A percentile compares a stretch with the other conserved stretches of the same genome.
Evolutionary conservation across 2,888 invertebrate genomes (phyloP).

Genomic region (Hesperia comma): DNA sequence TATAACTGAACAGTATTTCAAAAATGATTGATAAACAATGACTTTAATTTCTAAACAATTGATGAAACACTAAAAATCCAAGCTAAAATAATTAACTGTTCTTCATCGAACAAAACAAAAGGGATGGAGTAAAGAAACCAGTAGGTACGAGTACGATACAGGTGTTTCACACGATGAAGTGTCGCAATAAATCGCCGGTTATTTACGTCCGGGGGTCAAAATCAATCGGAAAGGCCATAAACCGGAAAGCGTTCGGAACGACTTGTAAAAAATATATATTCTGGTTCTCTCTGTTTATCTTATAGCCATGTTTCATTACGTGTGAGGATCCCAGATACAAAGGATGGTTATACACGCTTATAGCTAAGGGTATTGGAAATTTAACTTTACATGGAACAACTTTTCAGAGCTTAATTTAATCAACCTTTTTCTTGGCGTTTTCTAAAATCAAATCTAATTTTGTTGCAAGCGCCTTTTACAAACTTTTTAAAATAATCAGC

Average conservation of each 20-base stretch:
- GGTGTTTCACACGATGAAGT: conserved; percentile 41
- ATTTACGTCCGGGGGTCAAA: conserved; percentile 43
- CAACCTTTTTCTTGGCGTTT: conserved; percentile 4
- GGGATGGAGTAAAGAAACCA: conserved; percentile 20
- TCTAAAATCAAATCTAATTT: not conserved
- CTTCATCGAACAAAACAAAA: conserved; percentile 15
- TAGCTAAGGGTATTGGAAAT: conserved; percentile 19
- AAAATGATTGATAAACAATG: too few species aligned
- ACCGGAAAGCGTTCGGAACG: conserved; percentile 37
- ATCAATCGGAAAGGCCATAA: conserved; percentile 46
- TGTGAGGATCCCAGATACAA: conserved; percentile 29
- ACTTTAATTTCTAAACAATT: too few species aligned
- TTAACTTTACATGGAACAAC: conserved; percentile 8
- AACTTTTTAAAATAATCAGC: too few species aligned
- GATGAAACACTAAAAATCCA: not conserved
- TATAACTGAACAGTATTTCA: too few species aligned
- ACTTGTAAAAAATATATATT: conserved; percentile 41
- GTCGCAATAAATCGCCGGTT: conserved; percentile 45
- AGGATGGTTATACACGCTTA: conserved; percentile 17
- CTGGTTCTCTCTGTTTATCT: conserved; percentile 40
- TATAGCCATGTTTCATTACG: conserved; percentile 41
- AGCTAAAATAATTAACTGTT: conserved; percentile 14
- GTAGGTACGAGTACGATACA: conserved; percentile 23
- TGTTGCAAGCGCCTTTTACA: not conserved
- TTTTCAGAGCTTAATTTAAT: conserved; percentile 7